Percentiles rank a stretch among this genome's conserved stretches.
These are phyloP conservation scores for Dicroscelio sp. DNA, from an alignment of 2,888 invertebrate genomes.

Conservation along the genomic window DNA sequence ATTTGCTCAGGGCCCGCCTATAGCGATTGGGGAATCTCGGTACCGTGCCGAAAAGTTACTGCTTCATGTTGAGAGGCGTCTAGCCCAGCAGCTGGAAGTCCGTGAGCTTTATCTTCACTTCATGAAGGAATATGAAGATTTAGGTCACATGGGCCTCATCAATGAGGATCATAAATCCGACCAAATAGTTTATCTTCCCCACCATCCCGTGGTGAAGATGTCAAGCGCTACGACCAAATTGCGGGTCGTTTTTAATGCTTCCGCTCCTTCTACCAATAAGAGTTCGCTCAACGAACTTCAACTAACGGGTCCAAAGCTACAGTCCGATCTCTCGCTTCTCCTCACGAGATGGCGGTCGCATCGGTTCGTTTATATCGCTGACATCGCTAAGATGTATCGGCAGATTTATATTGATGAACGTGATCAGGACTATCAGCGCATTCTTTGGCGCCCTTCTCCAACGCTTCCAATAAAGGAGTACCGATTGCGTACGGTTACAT, in stretches of 20 bases:
- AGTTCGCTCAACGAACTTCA: not conserved
- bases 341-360: constrained; percentile 19
- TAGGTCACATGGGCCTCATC: constrained; percentile 6
- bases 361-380: constrained; percentile 47
- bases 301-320: not conserved
- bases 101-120: constrained; percentile 3
- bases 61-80: not conserved
- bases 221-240: not conserved
- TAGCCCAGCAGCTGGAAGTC: not conserved
- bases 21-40: not conserved
- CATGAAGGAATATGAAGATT: not conserved
- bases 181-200: not conserved
- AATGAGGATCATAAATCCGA: not conserved
- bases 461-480: not conserved
- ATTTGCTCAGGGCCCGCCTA: not conserved
- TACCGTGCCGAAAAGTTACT: not conserved
- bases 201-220: not conserved
- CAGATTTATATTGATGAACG: constrained; percentile 2
- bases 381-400: constrained; percentile 58
- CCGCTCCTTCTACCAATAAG: not conserved
- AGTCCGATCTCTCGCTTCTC: not conserved
- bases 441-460: not conserved
- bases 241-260: not conserved
- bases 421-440: not conserved
- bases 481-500: constrained; percentile 17